Evolutionary conservation across 2,797 vertebrate species (phyloP).

Genomic region (Agapornis canus): DNA sequence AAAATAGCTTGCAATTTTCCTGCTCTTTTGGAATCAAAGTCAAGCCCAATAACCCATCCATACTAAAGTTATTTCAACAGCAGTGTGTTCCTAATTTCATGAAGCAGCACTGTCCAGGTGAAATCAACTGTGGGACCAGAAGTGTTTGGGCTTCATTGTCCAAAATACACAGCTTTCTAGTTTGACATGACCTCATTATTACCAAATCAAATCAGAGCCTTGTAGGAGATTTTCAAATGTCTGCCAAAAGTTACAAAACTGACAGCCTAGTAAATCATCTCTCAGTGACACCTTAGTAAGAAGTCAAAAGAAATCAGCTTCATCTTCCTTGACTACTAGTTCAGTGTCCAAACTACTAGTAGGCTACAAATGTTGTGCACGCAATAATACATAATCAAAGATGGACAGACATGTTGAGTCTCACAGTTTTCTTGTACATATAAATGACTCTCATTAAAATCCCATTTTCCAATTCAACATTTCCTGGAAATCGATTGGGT

Average conservation of each 20-base stretch:
- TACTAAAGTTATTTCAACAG: neutral
- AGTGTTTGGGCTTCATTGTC: neutral
- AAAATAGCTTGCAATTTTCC: conserved; percentile 19
- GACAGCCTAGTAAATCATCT: conserved; percentile 22
- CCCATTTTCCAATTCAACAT: neutral
- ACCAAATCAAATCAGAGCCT: conserved; percentile 55
- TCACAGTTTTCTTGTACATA: neutral
- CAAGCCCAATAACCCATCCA: neutral
- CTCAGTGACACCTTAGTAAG: neutral
- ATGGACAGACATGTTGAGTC: neutral
- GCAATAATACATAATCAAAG: neutral
- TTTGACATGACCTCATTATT: conserved; percentile 46
- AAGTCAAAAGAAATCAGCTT: conserved; percentile 50
- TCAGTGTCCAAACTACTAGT: neutral
- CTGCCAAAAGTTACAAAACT: conserved; percentile 42
- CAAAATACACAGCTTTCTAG: neutral
- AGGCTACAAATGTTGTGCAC: neutral
- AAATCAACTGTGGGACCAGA: neutral
- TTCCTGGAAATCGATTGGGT: neutral
- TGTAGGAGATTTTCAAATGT: conserved; percentile 21
- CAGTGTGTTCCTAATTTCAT: neutral
- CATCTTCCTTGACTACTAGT: neutral
- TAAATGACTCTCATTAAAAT: neutral
- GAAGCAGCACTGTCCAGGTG: neutral
- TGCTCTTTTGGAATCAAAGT: conserved; percentile 27